Percentiles rank a stretch among this genome's conserved stretches.
These are phyloP conservation scores for Craterocephalus amniculus DNA, from an alignment of 2,797 vertebrate species.

Conservation along the genomic window DNA sequence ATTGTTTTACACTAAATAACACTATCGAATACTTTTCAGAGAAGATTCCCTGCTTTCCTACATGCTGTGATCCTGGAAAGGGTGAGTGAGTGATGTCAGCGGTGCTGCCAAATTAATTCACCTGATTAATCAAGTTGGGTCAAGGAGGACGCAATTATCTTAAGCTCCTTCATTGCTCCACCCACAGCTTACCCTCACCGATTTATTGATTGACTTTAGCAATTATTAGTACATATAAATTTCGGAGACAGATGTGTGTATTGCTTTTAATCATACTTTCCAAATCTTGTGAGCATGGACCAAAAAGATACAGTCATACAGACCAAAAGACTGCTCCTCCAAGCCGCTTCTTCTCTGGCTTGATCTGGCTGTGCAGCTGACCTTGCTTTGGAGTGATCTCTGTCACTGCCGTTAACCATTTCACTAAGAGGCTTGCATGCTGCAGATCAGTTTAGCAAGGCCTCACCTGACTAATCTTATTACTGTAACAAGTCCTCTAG, in stretches of 20 bases:
- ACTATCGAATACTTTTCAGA: slow-evolving; percentile 16
- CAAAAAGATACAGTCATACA: background rate
- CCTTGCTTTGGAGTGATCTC: slow-evolving; percentile 75
- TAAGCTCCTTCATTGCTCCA: slow-evolving; percentile 48
- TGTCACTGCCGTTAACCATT: slow-evolving; percentile 61
- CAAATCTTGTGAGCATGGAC: slow-evolving; percentile 16
- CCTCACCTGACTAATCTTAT: slow-evolving; percentile 84
- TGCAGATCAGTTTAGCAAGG: slow-evolving; percentile 80
- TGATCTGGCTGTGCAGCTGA: slow-evolving; percentile 44
- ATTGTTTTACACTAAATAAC: slow-evolving; percentile 11
- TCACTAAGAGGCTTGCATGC: slow-evolving; percentile 81
- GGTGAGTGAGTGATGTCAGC: slow-evolving; percentile 54
- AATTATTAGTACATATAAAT: slow-evolving; percentile 34
- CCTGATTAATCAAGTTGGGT: slow-evolving; percentile 45
- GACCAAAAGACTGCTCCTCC: slow-evolving; percentile 14
- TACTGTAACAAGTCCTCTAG: slow-evolving; percentile 75
- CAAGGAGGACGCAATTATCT: slow-evolving; percentile 40
- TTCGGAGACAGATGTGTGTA: slow-evolving; percentile 25
- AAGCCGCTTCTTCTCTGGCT: slow-evolving; percentile 29
- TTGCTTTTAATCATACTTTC: background rate
- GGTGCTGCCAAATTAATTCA: slow-evolving; percentile 40
- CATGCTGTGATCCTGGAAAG: slow-evolving; percentile 21
- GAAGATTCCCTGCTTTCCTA: slow-evolving; percentile 20
- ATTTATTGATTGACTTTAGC: slow-evolving; percentile 53
- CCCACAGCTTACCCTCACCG: slow-evolving; percentile 10